Conservation (phyloP, 2,113 vertebrate genomes). For the Jaculus jaculus region DNA sequence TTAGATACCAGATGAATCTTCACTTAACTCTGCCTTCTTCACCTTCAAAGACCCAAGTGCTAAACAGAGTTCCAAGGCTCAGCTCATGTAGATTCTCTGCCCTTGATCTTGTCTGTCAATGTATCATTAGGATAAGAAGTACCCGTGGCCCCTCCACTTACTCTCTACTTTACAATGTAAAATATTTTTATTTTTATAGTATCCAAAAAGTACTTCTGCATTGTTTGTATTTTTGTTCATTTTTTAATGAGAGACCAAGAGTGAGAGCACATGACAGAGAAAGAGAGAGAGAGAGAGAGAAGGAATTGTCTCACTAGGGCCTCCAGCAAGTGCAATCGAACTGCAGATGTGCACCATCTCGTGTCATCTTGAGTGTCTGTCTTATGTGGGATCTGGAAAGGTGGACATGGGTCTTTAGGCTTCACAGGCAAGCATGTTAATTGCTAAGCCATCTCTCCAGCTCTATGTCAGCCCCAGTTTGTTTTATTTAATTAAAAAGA, state of each 20-base stretch:
- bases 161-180: neutral
- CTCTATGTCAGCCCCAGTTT: too few species aligned
- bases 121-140: neutral
- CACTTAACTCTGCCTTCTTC: neutral
- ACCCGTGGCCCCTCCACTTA: neutral
- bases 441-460: too few species aligned
- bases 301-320: too few species aligned
- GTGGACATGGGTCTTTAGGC: too few species aligned
- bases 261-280: too few species aligned
- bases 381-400: too few species aligned
- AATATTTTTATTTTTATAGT: slow-evolving; percentile 30
- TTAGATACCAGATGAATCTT: neutral
- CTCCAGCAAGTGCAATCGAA: too few species aligned
- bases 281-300: too few species aligned
- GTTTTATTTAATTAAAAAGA: too few species aligned
- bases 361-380: too few species aligned
- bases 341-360: too few species aligned
- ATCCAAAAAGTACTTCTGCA: neutral
- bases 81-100: neutral
- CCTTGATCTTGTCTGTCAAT: neutral
- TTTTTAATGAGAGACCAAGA: neutral
- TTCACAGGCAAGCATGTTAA: too few species aligned
- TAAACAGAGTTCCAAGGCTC: neutral
- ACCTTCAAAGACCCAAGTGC: neutral
- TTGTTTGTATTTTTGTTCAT: neutral